Evolutionary conservation across 2,888 invertebrate species (phyloP).

Genomic region (Xanthia icteritia): DNA sequence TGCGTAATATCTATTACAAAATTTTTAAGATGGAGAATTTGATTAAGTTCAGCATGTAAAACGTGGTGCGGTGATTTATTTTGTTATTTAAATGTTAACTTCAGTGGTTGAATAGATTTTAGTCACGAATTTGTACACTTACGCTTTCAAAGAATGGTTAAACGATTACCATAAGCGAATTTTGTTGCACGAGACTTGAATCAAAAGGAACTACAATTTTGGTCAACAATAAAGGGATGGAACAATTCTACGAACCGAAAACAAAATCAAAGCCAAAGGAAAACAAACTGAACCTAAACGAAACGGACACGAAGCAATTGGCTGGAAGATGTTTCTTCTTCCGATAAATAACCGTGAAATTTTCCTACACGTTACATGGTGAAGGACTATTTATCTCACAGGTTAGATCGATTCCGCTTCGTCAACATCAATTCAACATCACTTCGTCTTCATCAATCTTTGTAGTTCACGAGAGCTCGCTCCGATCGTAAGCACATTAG

Average conservation of each 20-base stretch:
- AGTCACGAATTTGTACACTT: constrained; percentile 46
- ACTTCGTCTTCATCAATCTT: constrained; percentile 61
- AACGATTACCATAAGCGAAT: constrained; percentile 1
- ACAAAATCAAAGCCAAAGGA: constrained; percentile 10
- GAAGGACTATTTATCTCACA: constrained; percentile 38
- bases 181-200: background rate
- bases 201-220: background rate
- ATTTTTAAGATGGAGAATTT: constrained; percentile 17
- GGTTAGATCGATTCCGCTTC: constrained; percentile 51
- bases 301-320: constrained; percentile 34
- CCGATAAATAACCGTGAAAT: constrained; percentile 28
- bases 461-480: constrained; percentile 31
- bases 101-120: constrained; percentile 36
- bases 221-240: background rate
- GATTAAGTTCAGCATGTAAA: constrained; percentile 17
- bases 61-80: constrained; percentile 28
- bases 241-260: background rate
- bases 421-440: no score
- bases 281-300: constrained; percentile 1
- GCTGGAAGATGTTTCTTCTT: constrained; percentile 22
- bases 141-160: constrained; percentile 22
- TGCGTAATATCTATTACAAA: constrained; percentile 36
- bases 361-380: constrained; percentile 32
- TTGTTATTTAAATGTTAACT: constrained; percentile 32
- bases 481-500: constrained; percentile 38